Conservation (phyloP, 2,113 vertebrate species). For the Forbesichthys papilliferus region DNA sequence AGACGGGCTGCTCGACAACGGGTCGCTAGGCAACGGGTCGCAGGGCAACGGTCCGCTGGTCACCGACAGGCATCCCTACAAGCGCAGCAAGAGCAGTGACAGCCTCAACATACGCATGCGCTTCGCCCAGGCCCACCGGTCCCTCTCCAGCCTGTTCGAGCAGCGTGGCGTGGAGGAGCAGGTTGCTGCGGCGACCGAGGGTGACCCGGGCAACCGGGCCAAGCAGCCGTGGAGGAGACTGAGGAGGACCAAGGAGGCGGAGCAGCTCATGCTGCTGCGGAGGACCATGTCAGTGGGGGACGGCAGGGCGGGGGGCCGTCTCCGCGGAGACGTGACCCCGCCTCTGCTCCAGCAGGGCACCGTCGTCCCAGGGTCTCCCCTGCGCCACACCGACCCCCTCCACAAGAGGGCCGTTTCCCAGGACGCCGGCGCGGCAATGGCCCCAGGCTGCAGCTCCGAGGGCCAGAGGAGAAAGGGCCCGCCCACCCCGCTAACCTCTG, state of each 20-base stretch:
- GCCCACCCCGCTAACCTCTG: constrained; percentile 47
- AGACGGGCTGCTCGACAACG: constrained; percentile 19
- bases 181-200: constrained; percentile 55
- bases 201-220: constrained; percentile 60
- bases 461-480: constrained; percentile 63
- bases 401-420: constrained; percentile 39
- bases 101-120: constrained; percentile 78
- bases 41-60: constrained; percentile 17
- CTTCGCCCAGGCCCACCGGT: constrained; percentile 83
- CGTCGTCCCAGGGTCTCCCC: constrained; percentile 36
- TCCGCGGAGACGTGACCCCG: constrained; percentile 7
- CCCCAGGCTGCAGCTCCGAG: constrained; percentile 51
- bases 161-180: constrained; percentile 70
- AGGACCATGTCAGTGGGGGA: constrained; percentile 55
- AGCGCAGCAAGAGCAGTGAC: constrained; percentile 75
- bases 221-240: constrained; percentile 76
- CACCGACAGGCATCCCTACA: constrained; percentile 57
- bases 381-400: constrained; percentile 55
- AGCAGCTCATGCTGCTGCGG: constrained; percentile 67
- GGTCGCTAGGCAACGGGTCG: constrained; percentile 35
- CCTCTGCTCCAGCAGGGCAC: constrained; percentile 23
- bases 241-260: constrained; percentile 71
- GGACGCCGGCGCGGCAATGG: constrained; percentile 38
- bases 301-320: not conserved
- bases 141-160: constrained; percentile 85